phyloP scores from a whole-genome alignment of 2,113 vertebrate species.

The Gavialis gangeticus region DNA sequence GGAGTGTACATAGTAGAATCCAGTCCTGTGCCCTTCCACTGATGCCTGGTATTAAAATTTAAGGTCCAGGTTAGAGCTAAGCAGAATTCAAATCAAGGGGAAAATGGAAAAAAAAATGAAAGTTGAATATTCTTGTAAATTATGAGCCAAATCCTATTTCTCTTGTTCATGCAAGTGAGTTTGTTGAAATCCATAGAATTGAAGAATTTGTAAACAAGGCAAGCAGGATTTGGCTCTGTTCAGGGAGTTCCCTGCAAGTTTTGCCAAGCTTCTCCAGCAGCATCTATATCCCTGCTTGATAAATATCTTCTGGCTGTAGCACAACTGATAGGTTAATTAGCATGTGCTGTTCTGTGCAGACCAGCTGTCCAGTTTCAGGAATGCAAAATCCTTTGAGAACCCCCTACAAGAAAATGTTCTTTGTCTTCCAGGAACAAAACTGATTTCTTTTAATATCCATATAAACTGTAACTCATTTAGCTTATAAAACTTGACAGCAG shows the following conservation, averaged over 20 bases:
- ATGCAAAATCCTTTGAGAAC: constrained; percentile 48
- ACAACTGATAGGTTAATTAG: constrained; percentile 25
- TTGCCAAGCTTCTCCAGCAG: constrained; percentile 32
- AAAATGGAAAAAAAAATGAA: background rate
- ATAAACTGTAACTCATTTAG: constrained; percentile 30
- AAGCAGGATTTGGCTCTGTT: background rate
- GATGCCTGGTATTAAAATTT: background rate
- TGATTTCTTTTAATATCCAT: constrained; percentile 46
- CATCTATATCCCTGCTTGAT: background rate
- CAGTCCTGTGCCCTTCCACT: background rate
- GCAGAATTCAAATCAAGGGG: background rate
- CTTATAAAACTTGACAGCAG: constrained; percentile 44
- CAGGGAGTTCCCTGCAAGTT: constrained; percentile 11
- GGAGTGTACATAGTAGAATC: background rate
- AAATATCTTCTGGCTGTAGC: background rate
- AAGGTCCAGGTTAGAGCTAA: background rate
- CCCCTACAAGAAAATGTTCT: constrained; percentile 35
- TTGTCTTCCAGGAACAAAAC: constrained; percentile 58
- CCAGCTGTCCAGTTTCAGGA: constrained; percentile 66
- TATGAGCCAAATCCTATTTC: background rate
- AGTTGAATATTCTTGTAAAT: background rate
- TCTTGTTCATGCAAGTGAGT: background rate
- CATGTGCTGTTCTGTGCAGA: background rate
- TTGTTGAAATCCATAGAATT: background rate
- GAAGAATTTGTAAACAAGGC: background rate